Percentiles rank a stretch among this genome's conserved stretches.
Conservation (phyloP, 2,888 invertebrate genomes). For the Meta bourneti region DNA sequence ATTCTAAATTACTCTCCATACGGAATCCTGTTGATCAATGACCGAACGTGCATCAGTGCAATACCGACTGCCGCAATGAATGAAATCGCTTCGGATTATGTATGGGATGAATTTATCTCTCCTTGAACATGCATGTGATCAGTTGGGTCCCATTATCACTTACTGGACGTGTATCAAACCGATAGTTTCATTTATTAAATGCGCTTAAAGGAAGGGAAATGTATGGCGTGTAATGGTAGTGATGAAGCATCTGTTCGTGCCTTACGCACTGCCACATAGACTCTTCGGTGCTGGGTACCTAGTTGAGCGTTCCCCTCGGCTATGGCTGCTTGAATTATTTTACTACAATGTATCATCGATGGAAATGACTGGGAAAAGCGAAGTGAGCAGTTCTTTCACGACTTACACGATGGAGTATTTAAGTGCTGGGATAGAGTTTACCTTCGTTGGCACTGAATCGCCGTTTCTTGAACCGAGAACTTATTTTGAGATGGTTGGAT, state of each 20-base stretch:
- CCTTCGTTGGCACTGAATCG: slow-evolving; percentile 36
- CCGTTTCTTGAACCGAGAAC: too few species aligned
- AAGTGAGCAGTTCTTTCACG: slow-evolving; percentile 57
- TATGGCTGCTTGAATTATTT: slow-evolving; percentile 40
- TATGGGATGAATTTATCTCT: too few species aligned
- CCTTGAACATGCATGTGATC: too few species aligned
- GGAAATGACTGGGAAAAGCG: slow-evolving; percentile 39
- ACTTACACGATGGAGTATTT: slow-evolving; percentile 29
- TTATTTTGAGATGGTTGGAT: not conserved
- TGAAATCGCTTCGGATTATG: too few species aligned
- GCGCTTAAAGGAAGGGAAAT: slow-evolving; percentile 10
- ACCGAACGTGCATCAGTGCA: too few species aligned
- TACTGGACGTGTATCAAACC: not conserved
- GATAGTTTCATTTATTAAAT: slow-evolving; percentile 31
- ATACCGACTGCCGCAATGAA: too few species aligned
- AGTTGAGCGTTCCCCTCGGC: too few species aligned
- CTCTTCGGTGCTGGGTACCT: too few species aligned
- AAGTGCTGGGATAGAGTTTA: slow-evolving; percentile 7
- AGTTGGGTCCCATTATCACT: not conserved
- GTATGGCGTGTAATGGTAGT: slow-evolving; percentile 6
- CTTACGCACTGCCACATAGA: slow-evolving; percentile 23
- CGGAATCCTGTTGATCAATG: too few species aligned
- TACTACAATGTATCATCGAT: slow-evolving; percentile 53
- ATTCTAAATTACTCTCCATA: too few species aligned
- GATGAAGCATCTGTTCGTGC: slow-evolving; percentile 31